Evolutionary conservation across 2,888 invertebrate species (phyloP), one percentile per base, ranked within the genome.

Genomic region (Prionchulus punctatus): DNA sequence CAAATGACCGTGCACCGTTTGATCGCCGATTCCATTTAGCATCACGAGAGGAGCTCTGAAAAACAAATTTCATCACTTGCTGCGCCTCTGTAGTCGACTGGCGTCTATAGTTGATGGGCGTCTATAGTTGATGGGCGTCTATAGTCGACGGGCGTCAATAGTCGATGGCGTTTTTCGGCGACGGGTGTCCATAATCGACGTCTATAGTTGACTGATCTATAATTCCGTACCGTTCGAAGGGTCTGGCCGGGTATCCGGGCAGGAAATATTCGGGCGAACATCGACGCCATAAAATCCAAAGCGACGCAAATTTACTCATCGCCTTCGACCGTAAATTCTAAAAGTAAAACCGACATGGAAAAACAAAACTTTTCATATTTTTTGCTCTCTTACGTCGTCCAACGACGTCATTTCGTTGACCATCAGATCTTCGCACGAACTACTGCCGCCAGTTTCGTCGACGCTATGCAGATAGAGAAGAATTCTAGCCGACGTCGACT

Each of bases 391-490:
- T n/a, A 36, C 36, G 7, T 36, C 36, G 18, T 18, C 7, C 36
- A 18, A 7, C 18, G 36, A 36, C 36, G 36, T 68, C 15, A 68
- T 58, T 1, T 65, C 62, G 1, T 55, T 18, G 36, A 36, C 36
- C 12, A 36, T 36, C 36, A 36, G 7, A 12, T 36, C 18, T 36
- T 36, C 36, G 36, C 7, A n/a, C n/a, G n/a, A n/a, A n/a, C n/a
- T n/a, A n/a, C n/a, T n/a, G n/a, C n/a, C n/a, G n/a, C n/a, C n/a
- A n/a, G n/a, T n/a, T n/a, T n/a, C n/a, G n/a, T n/a, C 45, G 1
- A 69, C 62, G 30, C 69, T 65, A 69, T 87, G 86, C 45, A 88
- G 76, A 66, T 84, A 83, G 67, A 85, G 81, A 1, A 88, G 73
- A 23, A 88, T 71, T 47, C 83, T 82, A 3, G 84, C 81, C 61